Evolutionary conservation across 53 echinoderm and acorn worm species (phyloP).

Genomic region (Hippasteria phrygiana): DNA sequence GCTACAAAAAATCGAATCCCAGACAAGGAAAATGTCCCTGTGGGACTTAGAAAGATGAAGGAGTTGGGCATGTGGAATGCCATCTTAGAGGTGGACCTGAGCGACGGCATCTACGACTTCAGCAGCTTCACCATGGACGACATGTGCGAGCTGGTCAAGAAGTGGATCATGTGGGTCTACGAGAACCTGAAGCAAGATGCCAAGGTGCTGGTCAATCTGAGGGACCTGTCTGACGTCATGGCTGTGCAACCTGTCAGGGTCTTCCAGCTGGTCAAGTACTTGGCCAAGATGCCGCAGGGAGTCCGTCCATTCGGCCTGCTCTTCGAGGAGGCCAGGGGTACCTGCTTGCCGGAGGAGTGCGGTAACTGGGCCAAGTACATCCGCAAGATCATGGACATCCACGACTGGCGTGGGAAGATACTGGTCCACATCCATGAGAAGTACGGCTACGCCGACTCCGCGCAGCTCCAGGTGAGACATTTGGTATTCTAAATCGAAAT

Average conservation of each 20-base stretch:
- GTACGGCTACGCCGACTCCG: conserved; percentile 71
- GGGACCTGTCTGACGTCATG: conserved; percentile 69
- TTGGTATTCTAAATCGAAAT: too few relatives aligned
- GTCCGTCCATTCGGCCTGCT: conserved; percentile 63
- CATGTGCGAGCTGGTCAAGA: conserved; percentile 40
- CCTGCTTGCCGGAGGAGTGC: conserved; percentile 61
- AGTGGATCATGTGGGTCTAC: conserved; percentile 66
- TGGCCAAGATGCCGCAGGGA: conserved; percentile 53
- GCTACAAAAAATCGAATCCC: conserved; percentile 34
- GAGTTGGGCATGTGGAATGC: conserved; percentile 50
- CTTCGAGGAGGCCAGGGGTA: conserved; percentile 68
- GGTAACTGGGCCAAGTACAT: conserved; percentile 71
- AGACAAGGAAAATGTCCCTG: conserved; percentile 51
- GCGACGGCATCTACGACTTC: conserved; percentile 65
- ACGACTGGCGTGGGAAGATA: conserved; percentile 73
- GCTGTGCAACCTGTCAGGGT: conserved; percentile 36
- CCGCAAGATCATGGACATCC: conserved; percentile 71
- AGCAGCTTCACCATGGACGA: conserved; percentile 60
- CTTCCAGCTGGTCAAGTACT: conserved; percentile 52
- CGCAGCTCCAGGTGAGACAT: conserved; percentile 63
- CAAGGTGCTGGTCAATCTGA: conserved; percentile 67
- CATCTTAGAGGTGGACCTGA: conserved; percentile 70
- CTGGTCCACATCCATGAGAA: conserved; percentile 80
- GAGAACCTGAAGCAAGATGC: conserved; percentile 57
- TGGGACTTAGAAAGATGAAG: conserved; percentile 61